phyloP scores from a whole-genome alignment of 2,888 invertebrate genomes.

The Heterodera filipjevi region DNA sequence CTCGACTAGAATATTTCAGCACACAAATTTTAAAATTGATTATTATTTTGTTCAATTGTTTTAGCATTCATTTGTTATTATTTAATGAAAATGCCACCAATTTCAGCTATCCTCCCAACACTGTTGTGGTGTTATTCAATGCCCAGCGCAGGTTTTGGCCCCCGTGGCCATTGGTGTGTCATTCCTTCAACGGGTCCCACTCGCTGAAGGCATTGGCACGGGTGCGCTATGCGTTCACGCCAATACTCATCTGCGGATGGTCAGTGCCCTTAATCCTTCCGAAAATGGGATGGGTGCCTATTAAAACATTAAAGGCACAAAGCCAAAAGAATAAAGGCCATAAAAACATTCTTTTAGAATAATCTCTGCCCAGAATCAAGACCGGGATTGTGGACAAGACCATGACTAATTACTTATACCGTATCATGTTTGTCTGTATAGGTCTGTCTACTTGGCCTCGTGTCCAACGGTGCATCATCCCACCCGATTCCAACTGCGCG shows the following conservation, averaged over 20 bases:
- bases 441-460: conserved; percentile 40
- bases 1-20: too few species aligned
- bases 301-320: neutral
- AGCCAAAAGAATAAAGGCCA: too few species aligned
- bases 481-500: conserved; percentile 37
- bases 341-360: too few species aligned
- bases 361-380: too few species aligned
- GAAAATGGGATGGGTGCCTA: too few species aligned
- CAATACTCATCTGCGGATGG: conserved; percentile 43
- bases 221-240: conserved; percentile 45
- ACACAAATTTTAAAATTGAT: too few species aligned
- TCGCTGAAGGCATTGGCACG: conserved; percentile 28
- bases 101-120: conserved; percentile 50
- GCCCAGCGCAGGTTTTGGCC: conserved; percentile 53
- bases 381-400: too few species aligned
- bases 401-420: too few species aligned
- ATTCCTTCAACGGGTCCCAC: conserved; percentile 43
- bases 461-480: conserved; percentile 41
- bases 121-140: conserved; percentile 57
- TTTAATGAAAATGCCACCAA: neutral
- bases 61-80: too few species aligned
- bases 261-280: too few species aligned
- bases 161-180: conserved; percentile 41
- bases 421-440: neutral
- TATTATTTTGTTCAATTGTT: too few species aligned